A percentile compares a stretch with the other conserved stretches of the same genome.
Evolutionary conservation across 2,797 vertebrate genomes (phyloP).

Genomic region (Thalassophryne amazonica): DNA sequence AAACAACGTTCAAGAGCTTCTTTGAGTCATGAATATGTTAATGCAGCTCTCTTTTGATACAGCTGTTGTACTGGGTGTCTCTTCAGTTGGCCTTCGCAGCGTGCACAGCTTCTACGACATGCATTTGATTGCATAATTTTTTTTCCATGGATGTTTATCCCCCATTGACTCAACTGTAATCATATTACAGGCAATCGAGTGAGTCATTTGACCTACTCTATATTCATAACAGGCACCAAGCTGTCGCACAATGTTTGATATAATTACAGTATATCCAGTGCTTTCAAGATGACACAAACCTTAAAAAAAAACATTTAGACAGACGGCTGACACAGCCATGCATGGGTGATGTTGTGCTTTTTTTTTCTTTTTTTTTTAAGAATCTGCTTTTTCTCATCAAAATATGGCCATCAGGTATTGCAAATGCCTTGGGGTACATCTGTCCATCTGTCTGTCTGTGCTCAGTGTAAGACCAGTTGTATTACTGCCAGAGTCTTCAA

Average conservation of each 20-base stretch:
- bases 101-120: constrained; percentile 33
- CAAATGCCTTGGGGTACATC: no score
- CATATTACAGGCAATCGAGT: constrained; percentile 59
- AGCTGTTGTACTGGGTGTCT: constrained; percentile 38
- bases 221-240: constrained; percentile 50
- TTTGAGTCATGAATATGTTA: constrained; percentile 60
- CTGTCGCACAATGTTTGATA: constrained; percentile 62
- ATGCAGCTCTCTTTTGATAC: constrained; percentile 39
- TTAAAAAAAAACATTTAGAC: constrained; percentile 32
- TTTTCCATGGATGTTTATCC: constrained; percentile 58
- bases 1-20: constrained; percentile 31
- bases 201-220: constrained; percentile 73
- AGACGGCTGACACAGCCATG: constrained; percentile 6
- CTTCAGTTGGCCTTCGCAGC: constrained; percentile 48
- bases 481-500: no score
- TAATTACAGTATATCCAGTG: constrained; percentile 61
- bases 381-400: no score
- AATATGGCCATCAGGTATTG: no score
- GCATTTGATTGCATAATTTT: constrained; percentile 54
- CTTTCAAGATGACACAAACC: constrained; percentile 34
- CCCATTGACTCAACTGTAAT: constrained; percentile 67
- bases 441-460: no score
- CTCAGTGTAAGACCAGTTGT: no score
- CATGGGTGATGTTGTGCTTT: no score
- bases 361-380: no score